These are phyloP conservation scores for Eurois occulta DNA, from an alignment of 2,888 invertebrate genomes.

Conservation along the genomic window DNA sequence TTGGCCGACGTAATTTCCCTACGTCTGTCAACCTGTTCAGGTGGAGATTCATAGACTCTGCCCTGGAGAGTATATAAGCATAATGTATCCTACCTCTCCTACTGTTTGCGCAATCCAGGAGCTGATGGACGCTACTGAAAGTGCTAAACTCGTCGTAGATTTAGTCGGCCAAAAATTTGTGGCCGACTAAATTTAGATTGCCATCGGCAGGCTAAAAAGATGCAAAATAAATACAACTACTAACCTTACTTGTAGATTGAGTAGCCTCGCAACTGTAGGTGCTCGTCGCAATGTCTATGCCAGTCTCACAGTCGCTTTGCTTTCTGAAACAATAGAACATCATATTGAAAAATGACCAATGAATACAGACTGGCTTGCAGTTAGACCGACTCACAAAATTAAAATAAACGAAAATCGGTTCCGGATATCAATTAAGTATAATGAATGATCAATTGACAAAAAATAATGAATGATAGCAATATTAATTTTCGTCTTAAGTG, in stretches of 20 bases:
- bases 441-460: neutral
- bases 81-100: neutral
- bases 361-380: neutral
- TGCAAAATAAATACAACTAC: slow-evolving; percentile 21
- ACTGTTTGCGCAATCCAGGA: neutral
- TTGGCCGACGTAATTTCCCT: neutral
- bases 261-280: slow-evolving; percentile 70
- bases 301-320: slow-evolving; percentile 80
- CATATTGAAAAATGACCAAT: neutral
- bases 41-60: neutral
- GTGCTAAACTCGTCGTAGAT: neutral
- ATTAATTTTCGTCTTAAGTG: neutral
- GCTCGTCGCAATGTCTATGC: slow-evolving; percentile 75
- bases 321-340: slow-evolving; percentile 77
- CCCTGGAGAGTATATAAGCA: neutral
- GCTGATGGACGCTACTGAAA: neutral
- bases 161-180: neutral
- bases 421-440: neutral
- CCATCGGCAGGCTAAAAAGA: too few species aligned
- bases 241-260: slow-evolving; percentile 76
- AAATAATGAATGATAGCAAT: neutral
- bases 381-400: neutral
- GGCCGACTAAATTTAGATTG: neutral
- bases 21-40: neutral
- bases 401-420: neutral